These are phyloP conservation scores for Fissipunctia ypsillon DNA, from an alignment of 2,888 invertebrate species.

Conservation along the genomic window DNA sequence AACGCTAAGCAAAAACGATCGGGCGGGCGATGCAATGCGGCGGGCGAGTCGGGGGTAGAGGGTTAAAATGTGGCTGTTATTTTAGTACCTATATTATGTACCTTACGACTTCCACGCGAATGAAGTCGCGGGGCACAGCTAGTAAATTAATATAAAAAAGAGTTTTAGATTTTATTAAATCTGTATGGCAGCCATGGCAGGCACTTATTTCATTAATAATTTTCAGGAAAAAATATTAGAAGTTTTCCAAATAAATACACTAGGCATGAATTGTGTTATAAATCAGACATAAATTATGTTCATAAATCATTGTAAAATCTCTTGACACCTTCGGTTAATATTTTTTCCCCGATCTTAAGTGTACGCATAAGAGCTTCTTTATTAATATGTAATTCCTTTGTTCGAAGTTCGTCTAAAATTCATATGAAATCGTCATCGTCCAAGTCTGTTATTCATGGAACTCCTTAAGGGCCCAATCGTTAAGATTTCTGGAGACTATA, in stretches of 20 bases:
- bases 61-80: too few species aligned
- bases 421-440: constrained; percentile 56
- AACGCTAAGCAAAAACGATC: too few species aligned
- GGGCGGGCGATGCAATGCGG: too few species aligned
- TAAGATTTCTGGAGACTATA: constrained; percentile 45
- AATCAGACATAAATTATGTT: constrained; percentile 28
- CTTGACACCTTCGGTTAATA: constrained; percentile 42
- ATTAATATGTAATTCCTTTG: constrained; percentile 66
- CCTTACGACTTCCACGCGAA: too few species aligned
- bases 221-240: neutral
- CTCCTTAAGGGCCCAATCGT: constrained; percentile 51
- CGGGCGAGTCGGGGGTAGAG: too few species aligned
- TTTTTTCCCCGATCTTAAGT: constrained; percentile 31
- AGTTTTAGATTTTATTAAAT: neutral
- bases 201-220: neutral
- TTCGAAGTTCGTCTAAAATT: constrained; percentile 63
- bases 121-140: too few species aligned
- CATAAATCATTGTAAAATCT: constrained; percentile 42
- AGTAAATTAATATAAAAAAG: constrained; percentile 39
- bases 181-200: neutral
- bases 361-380: constrained; percentile 44
- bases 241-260: constrained; percentile 22
- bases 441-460: constrained; percentile 51
- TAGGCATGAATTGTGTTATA: constrained; percentile 18
- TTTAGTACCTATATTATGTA: too few species aligned